Base-by-base conservation (phyloP, 2,888 invertebrate species). In the Pilophorus perplexus region DNA sequence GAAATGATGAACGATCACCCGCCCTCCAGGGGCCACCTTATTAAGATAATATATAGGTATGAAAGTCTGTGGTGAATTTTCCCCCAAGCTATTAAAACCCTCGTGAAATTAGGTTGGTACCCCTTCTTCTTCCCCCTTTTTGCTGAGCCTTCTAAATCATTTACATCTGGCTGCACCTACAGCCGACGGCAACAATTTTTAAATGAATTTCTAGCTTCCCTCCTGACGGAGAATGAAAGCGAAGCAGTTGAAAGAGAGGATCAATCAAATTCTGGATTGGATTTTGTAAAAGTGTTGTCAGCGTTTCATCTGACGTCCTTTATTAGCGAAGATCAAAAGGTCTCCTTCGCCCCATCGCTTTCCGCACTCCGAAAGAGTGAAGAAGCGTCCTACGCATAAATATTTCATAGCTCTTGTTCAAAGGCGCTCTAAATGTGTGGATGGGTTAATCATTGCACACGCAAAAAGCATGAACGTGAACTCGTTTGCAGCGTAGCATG, bases 181-280 rank as follows among this genome's bases (percentile, higher is more conserved):
- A 57, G 38, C 57, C 57, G 57, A 57, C 57, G 57, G 57, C 57
- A 57, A 57, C 57, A 57, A 57, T 57, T 57, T 57, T 57, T 57
- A 57, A 57, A 57, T 57, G 57, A 57, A 57, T 57, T 57, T 38
- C 57, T 57, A 2, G 46, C 23, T 27, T 40, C 40, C 57, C 37
- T 57, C 25, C 57, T 14, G 20, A 37, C 22, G 23, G 22, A 38
- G 38, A 57, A 57, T 37, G 40, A 25, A 38, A 57, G 40, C 22
- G 20, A 8, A 57, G 40, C 38, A 57, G 57, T 40, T 40, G 37
- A 14, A 14, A 57, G 40, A 22, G 57, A 38, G n/a, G 40, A 57
- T 57, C 57, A 57, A 38, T 57, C 37, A 57, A 57, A 57, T 57
- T 57, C 8, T 10, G 23, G 52, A 52, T 52, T 52, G 52, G 52